phyloP scores from a whole-genome alignment of 2,797 vertebrate species.

The Notoglanidium macrostoma region DNA sequence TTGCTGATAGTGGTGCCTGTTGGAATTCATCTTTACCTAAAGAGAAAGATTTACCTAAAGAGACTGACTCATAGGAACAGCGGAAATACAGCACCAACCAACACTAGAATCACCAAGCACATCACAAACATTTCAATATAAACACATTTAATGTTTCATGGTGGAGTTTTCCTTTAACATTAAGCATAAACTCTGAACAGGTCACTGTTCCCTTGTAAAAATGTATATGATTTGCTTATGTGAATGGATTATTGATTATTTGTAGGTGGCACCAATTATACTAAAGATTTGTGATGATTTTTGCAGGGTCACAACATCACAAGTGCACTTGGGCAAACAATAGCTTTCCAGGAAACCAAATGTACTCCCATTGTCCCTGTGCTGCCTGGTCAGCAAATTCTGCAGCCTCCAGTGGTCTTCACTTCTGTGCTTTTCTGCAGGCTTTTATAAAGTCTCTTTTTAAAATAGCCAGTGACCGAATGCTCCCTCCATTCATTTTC shows the following conservation, averaged over 20 bases:
- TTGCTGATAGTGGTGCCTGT: not conserved
- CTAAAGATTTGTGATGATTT: slow-evolving; percentile 41
- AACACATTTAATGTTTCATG: not conserved
- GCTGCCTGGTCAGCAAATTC: slow-evolving; percentile 25
- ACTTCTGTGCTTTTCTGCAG: slow-evolving; percentile 57
- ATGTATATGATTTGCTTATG: not conserved
- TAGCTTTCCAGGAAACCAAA: slow-evolving; percentile 63
- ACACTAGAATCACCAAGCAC: not conserved
- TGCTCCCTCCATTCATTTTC: slow-evolving; percentile 41
- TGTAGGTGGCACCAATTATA: slow-evolving; percentile 26
- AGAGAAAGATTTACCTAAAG: not conserved
- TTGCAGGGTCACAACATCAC: slow-evolving; percentile 34
- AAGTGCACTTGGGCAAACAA: slow-evolving; percentile 32
- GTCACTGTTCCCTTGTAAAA: not conserved
- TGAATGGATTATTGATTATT: slow-evolving; percentile 36
- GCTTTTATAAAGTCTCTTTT: slow-evolving; percentile 70
- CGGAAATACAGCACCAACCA: not conserved
- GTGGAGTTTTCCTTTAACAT: not conserved
- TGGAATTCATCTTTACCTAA: not conserved
- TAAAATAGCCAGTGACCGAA: slow-evolving; percentile 59
- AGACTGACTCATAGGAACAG: not conserved
- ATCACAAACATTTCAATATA: not conserved
- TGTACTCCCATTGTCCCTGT: slow-evolving; percentile 24
- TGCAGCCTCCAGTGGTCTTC: slow-evolving; percentile 50
- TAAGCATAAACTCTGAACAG: not conserved